Base-by-base conservation (phyloP, 2,888 invertebrate genomes). In the Leptarthrus brevirostris region DNA sequence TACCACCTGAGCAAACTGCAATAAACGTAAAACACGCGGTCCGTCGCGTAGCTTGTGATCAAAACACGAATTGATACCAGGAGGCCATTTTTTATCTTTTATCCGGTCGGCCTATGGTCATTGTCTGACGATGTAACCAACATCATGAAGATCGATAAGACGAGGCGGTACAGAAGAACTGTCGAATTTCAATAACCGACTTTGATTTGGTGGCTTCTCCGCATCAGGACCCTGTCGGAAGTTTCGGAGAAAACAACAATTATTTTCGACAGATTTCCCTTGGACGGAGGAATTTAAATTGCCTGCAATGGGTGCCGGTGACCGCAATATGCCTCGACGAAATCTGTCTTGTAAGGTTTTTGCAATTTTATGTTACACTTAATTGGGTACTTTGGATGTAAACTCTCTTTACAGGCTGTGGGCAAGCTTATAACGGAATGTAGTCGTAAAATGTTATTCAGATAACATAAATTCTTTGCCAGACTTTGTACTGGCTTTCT, bases 191-290 rank as follows among this genome's bases (percentile, higher is more conserved):
- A 58, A 58, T 36, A 58, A 40, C 8, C 30, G 30, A 5, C 4
- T 5, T 30, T 30, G 3, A 5, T 30, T 3, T 30, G 30, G 30
- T 5, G 30, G 30, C 30, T 30, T 30, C 30, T 30, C 8, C 30
- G 30, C 30, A 30, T 30, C 4, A 3, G 4, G 12, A 12, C 56
- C 16, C 56, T 34, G 10, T 18, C 16, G n/a, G 18, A 10, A 30
- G 14, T 16, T 18, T 34, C 56, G 16, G 56, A 18, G 20, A 58
- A 58, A 26, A 36, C 56, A 58, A 34, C 34, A 58, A 58, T 58
- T 58, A 58, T 58, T 58, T 58, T 58, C 56, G 56, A 58, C 30
- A 58, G 56, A 58, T 58, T 58, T 58, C 40, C 40, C 40, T 34
- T 58, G 34, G n/a, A 3, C 6, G 36, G 34, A 10, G n/a, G 6